Evolutionary conservation across 2,113 vertebrate species (phyloP), one percentile per base, ranked within the genome.

Genomic region (Phrynocephalus versicolor): DNA sequence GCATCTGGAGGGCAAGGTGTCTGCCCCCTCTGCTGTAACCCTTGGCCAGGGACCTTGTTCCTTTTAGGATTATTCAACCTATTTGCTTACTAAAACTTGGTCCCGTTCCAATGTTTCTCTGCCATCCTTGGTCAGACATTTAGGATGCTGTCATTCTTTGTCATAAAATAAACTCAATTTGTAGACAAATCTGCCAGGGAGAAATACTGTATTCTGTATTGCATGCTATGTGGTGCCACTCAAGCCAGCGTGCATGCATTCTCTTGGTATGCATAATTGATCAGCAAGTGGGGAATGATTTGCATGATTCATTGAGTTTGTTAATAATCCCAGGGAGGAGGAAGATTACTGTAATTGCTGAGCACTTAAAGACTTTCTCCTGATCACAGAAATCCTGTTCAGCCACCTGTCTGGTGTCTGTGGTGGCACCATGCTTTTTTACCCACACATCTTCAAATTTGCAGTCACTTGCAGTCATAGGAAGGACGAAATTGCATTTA

Each of bases 261-360:
- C 19, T 35, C 12, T 23, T 83, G 9, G 51, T 33, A 30, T 83
- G 14, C 58, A 39, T 65, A 16, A 45, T 74, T 51, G 57, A 51
- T 78, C 70, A 19, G 51, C 25, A 39, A 70, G 51, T 12, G 21
- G 16, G 10, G 30, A 35, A 23, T 84, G 14, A 69, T 67, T 18
- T 78, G 23, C 64, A n/a, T 85, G 33, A 58, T 55, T 69, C 69
- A 85, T 69, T 70, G 73, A 37, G 25, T 30, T 51, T 84, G 62
- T 45, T 21, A 41, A 14, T 67, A 77, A 57, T 84, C 45, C 19
- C 55, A 19, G 16, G 51, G 45, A 75, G 45, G 73, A 55, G n/a
- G 30, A 55, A 51, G 37, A 15, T 84, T 30, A n/a, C n/a, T n/a
- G n/a, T n/a, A 65, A 39, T 39, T 78, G 41, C 45, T 77, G 45